phyloP scores from a whole-genome alignment of 2,888 invertebrate species.

The Shargacucullia verbasci region DNA sequence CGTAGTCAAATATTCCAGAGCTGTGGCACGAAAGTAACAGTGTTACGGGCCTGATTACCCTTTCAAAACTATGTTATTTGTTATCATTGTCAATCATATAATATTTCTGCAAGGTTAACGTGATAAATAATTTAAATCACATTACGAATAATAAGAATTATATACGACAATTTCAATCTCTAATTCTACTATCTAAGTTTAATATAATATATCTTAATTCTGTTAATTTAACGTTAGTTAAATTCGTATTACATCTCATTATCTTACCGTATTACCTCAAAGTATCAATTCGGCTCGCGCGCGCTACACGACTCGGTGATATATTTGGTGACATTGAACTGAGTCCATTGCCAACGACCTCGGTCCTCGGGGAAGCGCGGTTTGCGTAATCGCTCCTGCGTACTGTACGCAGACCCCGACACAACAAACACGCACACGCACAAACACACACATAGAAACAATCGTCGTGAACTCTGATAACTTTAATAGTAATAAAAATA shows the following conservation, averaged over 20 bases:
- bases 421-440: slow-evolving; percentile 62
- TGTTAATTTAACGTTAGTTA: too few species aligned
- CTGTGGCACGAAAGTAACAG: too few species aligned
- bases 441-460: slow-evolving; percentile 33
- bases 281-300: slow-evolving; percentile 71
- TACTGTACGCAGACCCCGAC: slow-evolving; percentile 69
- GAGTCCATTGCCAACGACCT: slow-evolving; percentile 89
- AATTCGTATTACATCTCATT: too few species aligned
- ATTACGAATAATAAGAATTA: too few species aligned
- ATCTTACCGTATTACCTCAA: slow-evolving; percentile 29
- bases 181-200: too few species aligned
- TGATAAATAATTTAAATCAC: too few species aligned
- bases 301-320: slow-evolving; percentile 76
- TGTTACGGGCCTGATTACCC: too few species aligned
- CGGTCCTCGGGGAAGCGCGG: slow-evolving; percentile 86
- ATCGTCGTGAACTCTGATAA: slow-evolving; percentile 55
- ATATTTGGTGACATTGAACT: slow-evolving; percentile 89
- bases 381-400: slow-evolving; percentile 88
- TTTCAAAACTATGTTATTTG: too few species aligned
- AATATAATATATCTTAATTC: too few species aligned
- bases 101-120: too few species aligned
- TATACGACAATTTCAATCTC: not conserved
- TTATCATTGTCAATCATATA: too few species aligned
- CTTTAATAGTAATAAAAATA: slow-evolving; percentile 48
- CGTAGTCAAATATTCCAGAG: too few species aligned